A percentile compares a stretch with the other conserved stretches of the same genome.
phyloP scores from a whole-genome alignment of 2,888 invertebrate species.

The Lycocerus yunnanus region DNA sequence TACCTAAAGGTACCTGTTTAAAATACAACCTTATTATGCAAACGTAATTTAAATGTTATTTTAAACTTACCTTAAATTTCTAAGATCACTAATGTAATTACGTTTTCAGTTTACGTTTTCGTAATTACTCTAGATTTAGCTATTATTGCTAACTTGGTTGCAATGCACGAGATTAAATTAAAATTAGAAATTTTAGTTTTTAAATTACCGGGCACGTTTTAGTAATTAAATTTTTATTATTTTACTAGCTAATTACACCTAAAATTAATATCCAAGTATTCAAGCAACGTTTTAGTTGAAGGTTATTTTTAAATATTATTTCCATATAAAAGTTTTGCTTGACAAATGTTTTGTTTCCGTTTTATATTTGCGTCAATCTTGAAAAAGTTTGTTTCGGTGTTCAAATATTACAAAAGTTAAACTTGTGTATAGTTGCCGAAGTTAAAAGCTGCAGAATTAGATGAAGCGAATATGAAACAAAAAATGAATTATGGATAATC shows the following conservation, averaged over 20 bases:
- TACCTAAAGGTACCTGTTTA: background rate
- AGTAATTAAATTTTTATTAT: background rate
- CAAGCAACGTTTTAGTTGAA: background rate
- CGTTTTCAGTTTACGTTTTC: background rate
- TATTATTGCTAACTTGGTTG: background rate
- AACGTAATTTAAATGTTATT: background rate
- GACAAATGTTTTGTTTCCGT: background rate
- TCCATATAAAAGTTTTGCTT: background rate
- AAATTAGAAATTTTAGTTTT: background rate
- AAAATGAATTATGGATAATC: slow-evolving; percentile 4
- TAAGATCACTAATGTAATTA: background rate
- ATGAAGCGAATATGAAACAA: background rate
- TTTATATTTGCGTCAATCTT: background rate
- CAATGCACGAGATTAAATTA: background rate
- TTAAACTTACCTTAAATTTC: background rate
- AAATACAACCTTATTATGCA: background rate
- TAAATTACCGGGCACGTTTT: background rate
- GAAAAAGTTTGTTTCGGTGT: background rate
- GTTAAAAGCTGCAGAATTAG: background rate
- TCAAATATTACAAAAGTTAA: background rate
- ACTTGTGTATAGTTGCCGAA: background rate
- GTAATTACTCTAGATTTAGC: background rate
- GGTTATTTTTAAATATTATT: background rate
- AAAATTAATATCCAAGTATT: background rate
- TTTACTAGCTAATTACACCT: background rate